phyloP scores from a whole-genome alignment of 2,888 invertebrate genomes.

The Acleris literana region DNA sequence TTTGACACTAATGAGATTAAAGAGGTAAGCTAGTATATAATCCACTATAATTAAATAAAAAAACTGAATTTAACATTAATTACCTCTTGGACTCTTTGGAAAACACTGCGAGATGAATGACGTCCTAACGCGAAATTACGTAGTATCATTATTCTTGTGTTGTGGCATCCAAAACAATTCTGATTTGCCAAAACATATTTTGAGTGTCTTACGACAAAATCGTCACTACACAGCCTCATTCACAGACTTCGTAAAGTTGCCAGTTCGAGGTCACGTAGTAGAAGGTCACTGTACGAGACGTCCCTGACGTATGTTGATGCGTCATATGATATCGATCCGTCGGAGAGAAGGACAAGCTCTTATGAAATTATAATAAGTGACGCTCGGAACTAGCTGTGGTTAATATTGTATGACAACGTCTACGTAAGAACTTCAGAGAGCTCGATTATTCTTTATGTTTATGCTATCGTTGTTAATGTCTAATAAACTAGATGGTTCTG shows the following conservation, averaged over 20 bases:
- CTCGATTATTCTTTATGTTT: not conserved
- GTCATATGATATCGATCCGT: conserved; percentile 35
- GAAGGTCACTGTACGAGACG: conserved; percentile 29
- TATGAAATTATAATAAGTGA: conserved; percentile 37
- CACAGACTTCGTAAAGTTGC: conserved; percentile 16
- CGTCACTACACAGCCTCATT: conserved; percentile 24
- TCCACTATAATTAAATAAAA: too few relatives aligned
- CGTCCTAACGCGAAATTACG: conserved; percentile 10
- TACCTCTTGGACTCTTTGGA: too few relatives aligned
- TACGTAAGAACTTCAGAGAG: conserved; percentile 6
- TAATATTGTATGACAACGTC: conserved; percentile 19
- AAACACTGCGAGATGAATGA: too few relatives aligned
- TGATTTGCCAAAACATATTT: conserved; percentile 2
- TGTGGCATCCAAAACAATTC: conserved; percentile 20
- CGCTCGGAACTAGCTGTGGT: conserved; percentile 9
- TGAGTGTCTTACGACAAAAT: conserved; percentile 9
- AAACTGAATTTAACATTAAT: too few relatives aligned
- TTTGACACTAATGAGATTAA: too few relatives aligned
- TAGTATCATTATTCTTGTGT: conserved; percentile 14
- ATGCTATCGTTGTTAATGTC: too few relatives aligned
- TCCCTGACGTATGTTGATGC: conserved; percentile 34
- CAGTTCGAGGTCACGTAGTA: conserved; percentile 25
- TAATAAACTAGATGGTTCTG: too few relatives aligned
- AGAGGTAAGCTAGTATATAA: too few relatives aligned
- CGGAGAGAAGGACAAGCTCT: conserved; percentile 15